phyloP scores from a whole-genome alignment of 2,113 vertebrate genomes.

The Xerus inauris region DNA sequence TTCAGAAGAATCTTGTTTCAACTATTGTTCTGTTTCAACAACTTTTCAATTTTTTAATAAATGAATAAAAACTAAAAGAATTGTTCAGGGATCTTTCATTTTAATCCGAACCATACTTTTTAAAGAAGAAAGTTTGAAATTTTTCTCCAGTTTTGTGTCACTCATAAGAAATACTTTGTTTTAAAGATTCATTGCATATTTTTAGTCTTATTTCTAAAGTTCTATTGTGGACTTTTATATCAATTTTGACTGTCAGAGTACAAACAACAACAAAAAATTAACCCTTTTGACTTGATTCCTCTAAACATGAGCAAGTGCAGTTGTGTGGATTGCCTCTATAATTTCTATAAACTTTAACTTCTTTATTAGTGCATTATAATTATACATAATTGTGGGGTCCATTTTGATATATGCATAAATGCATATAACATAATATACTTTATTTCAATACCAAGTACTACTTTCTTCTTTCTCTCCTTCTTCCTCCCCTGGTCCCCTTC shows the following conservation, averaged over 20 bases:
- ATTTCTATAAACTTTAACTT: not conserved
- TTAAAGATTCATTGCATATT: not conserved
- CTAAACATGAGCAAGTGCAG: not conserved
- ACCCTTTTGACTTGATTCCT: not conserved
- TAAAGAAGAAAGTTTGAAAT: not conserved
- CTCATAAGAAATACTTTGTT: conserved; percentile 36
- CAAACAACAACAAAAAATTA: not conserved
- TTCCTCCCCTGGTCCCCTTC: no score
- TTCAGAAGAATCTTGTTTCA: conserved; percentile 31
- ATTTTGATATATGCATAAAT: not conserved
- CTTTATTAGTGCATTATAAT: no score
- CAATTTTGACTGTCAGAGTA: not conserved
- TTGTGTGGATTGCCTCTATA: not conserved
- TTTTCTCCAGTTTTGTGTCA: conserved; percentile 20
- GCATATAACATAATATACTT: no score
- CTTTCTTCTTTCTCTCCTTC: not conserved
- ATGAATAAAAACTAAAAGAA: conserved; percentile 42
- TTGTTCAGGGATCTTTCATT: conserved; percentile 21
- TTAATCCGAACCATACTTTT: conserved; percentile 25
- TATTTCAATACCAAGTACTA: not conserved
- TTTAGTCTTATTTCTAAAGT: conserved; percentile 39
- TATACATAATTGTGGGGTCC: no score
- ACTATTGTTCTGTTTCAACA: conserved; percentile 40
- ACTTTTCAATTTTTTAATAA: conserved; percentile 25
- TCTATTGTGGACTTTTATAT: not conserved